Percentiles rank a stretch among this genome's conserved stretches.
Evolutionary conservation across 2,113 vertebrate species (phyloP).

Genomic region (Acanthochromis polyacanthus): DNA sequence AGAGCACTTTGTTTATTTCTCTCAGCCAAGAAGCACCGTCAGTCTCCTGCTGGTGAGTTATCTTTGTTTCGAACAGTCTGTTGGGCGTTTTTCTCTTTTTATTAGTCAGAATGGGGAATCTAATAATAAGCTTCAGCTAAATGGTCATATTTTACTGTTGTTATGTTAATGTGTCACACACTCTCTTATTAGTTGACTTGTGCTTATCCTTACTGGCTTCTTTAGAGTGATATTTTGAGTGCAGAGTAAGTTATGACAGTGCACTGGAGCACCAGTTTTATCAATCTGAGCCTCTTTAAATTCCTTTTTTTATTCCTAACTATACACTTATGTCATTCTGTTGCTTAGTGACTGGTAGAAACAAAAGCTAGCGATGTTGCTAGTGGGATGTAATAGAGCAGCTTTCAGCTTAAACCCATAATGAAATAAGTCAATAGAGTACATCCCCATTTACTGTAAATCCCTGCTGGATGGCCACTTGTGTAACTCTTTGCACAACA

Average conservation of each 20-base stretch:
- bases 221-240: neutral
- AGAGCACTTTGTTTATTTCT: conserved; percentile 46
- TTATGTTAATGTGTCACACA: neutral
- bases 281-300: neutral
- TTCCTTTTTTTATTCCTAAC: neutral
- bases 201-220: neutral
- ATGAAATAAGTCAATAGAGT: conserved; percentile 24
- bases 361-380: neutral
- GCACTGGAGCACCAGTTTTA: neutral
- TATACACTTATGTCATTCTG: neutral
- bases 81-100: neutral
- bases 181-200: neutral
- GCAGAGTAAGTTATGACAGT: neutral
- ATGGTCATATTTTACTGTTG: neutral
- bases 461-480: conserved; percentile 48
- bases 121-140: neutral
- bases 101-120: neutral
- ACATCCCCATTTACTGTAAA: conserved; percentile 53
- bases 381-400: conserved; percentile 1
- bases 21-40: conserved; percentile 9
- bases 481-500: conserved; percentile 43
- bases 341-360: neutral
- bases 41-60: conserved; percentile 64
- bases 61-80: neutral
- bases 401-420: conserved; percentile 52